These are phyloP conservation scores for Maccullochella peelii DNA, from an alignment of 2,113 vertebrate species.

Conservation along the genomic window DNA sequence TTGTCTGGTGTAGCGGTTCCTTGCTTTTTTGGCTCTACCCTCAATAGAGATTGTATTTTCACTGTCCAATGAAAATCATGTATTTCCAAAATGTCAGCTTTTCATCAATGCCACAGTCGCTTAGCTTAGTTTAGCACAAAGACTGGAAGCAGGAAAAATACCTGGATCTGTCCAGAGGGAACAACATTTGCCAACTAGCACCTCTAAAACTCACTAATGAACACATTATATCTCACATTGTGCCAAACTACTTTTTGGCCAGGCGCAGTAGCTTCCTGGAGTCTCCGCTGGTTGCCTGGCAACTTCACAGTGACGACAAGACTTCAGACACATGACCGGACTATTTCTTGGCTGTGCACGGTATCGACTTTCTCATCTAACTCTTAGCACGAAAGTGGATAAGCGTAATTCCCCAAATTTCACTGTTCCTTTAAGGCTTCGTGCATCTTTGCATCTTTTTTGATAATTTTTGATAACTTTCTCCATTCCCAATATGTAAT, in stretches of 20 bases:
- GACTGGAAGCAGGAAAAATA: neutral
- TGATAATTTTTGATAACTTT: neutral
- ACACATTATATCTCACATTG: neutral
- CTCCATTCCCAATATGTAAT: no score
- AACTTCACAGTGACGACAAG: no score
- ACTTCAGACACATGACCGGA: no score
- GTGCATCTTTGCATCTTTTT: neutral
- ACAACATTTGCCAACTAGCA: neutral
- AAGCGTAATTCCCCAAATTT: neutral
- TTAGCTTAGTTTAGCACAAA: neutral
- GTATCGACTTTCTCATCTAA: neutral
- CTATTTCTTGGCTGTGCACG: neutral
- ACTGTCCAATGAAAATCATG: neutral
- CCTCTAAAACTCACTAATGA: neutral
- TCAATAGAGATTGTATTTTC: neutral
- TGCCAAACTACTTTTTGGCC: no score
- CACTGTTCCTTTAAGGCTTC: neutral
- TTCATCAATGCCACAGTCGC: neutral
- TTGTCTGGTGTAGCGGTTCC: neutral
- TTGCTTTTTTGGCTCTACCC: neutral
- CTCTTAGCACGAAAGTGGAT: neutral
- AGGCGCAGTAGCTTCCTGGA: no score
- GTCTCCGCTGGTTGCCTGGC: no score
- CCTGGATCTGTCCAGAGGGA: neutral
- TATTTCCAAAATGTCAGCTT: neutral